Base-by-base conservation (phyloP, 1,140 invertebrate genomes). In the Rhizoglyphus robini region DNA sequence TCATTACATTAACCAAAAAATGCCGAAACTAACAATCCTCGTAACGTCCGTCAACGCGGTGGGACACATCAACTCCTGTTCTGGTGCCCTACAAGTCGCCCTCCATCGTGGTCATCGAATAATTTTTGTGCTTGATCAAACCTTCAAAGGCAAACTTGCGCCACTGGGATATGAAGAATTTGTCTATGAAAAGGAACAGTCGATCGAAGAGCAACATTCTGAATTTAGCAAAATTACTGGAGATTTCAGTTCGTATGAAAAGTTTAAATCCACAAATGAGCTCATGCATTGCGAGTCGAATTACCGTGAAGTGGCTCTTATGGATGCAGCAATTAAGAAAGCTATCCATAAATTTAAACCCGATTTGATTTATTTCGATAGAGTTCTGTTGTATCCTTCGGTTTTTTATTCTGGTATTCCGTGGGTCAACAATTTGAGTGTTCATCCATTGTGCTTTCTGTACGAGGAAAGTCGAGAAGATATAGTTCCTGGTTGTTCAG, bases 321-420 rank as follows among this genome's bases (percentile, higher is more conserved):
- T n/a, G n/a, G n/a, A n/a, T n/a, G n/a, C n/a, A n/a, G n/a, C n/a
- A n/a, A n/a, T n/a, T n/a, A n/a, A n/a, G n/a, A n/a, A n/a, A n/a
- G n/a, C n/a, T n/a, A n/a, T n/a, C n/a, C n/a, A n/a, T n/a, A n/a
- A n/a, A n/a, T n/a, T n/a, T n/a, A n/a, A n/a, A n/a, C n/a, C n/a
- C n/a, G n/a, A n/a, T n/a, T n/a, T n/a, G n/a, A n/a, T n/a, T n/a
- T n/a, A n/a, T n/a, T n/a, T n/a, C n/a, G n/a, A n/a, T n/a, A n/a
- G n/a, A n/a, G n/a, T n/a, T n/a, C n/a, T n/a, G n/a, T n/a, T n/a
- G n/a, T n/a, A n/a, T n/a, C n/a, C n/a, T n/a, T n/a, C n/a, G n/a
- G n/a, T n/a, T n/a, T n/a, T n/a, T n/a, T 54, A 54, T 32, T 54
- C 51, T 25, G 51, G 51, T 8, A 54, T 54, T 8, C 51, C 51